phyloP scores from a whole-genome alignment of 2,113 vertebrate species.

The Casuarius casuarius region DNA sequence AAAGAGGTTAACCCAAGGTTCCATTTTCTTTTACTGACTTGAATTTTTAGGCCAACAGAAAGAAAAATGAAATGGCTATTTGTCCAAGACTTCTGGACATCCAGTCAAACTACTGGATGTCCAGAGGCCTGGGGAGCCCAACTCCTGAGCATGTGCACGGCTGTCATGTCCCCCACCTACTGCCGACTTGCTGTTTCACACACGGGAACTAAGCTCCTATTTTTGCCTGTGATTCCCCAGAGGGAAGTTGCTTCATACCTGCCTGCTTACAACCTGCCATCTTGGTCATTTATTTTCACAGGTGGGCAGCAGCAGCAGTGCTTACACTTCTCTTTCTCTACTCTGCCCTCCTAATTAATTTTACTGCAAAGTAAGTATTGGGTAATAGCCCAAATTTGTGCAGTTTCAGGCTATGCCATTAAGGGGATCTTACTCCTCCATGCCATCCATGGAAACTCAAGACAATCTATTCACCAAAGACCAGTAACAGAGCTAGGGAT shows the following conservation, averaged over 20 bases:
- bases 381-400: not conserved
- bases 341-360: not conserved
- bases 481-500: not conserved
- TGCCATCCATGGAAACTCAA: not conserved
- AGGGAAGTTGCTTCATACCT: not conserved
- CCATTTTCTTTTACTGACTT: not conserved
- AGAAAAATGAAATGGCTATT: constrained; percentile 15
- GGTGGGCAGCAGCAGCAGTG: not conserved
- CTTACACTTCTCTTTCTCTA: not conserved
- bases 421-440: not conserved
- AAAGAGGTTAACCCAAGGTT: not conserved
- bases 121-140: not conserved
- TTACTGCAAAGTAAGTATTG: not conserved
- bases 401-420: not conserved
- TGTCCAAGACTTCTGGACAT: not conserved
- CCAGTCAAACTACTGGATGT: not conserved
- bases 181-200: not conserved
- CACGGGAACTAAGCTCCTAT: not conserved
- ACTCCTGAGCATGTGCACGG: not conserved
- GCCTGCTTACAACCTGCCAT: not conserved
- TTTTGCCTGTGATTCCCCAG: not conserved
- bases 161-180: not conserved
- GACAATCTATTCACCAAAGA: not conserved
- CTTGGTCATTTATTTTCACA: not conserved
- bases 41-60: not conserved